Evolutionary conservation across 2,113 vertebrate species (phyloP).

Genomic region (Potamarius usumacintae): DNA sequence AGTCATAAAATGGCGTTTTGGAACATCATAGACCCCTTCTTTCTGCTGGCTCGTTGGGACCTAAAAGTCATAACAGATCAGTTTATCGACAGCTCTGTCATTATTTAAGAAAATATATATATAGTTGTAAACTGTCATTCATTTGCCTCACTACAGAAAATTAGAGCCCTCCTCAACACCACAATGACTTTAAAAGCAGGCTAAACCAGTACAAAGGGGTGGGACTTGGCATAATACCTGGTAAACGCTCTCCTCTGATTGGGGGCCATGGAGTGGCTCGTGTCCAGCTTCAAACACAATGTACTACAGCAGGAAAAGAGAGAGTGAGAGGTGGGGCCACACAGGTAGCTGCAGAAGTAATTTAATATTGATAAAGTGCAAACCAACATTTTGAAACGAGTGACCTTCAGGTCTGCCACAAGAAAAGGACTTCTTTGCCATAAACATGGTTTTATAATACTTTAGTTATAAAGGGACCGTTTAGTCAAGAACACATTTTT

Average conservation of each 20-base stretch:
- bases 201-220: slow-evolving; percentile 38
- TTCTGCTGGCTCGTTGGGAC: slow-evolving; percentile 99
- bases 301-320: slow-evolving; percentile 77
- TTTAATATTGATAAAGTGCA: slow-evolving; percentile 5
- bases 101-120: not conserved
- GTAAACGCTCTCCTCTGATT: slow-evolving; percentile 98
- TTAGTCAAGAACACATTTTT: not conserved
- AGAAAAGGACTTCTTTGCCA: not conserved
- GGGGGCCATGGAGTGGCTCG: slow-evolving; percentile 93
- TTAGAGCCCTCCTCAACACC: not conserved
- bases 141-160: not conserved
- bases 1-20: slow-evolving; percentile 98
- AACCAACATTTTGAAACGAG: not conserved
- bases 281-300: slow-evolving; percentile 99
- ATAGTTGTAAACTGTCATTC: not conserved
- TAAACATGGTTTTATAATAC: not conserved
- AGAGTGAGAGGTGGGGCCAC: slow-evolving; percentile 32
- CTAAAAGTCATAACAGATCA: slow-evolving; percentile 66
- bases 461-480: not conserved
- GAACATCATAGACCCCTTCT: slow-evolving; percentile 99
- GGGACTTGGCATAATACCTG: slow-evolving; percentile 85
- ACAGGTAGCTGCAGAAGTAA: slow-evolving; percentile 26
- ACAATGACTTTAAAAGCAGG: slow-evolving; percentile 47
- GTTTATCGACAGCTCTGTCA: not conserved
- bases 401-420: not conserved